phyloP scores from a whole-genome alignment of 1,140 invertebrate species.

The Chymomyza costata region DNA sequence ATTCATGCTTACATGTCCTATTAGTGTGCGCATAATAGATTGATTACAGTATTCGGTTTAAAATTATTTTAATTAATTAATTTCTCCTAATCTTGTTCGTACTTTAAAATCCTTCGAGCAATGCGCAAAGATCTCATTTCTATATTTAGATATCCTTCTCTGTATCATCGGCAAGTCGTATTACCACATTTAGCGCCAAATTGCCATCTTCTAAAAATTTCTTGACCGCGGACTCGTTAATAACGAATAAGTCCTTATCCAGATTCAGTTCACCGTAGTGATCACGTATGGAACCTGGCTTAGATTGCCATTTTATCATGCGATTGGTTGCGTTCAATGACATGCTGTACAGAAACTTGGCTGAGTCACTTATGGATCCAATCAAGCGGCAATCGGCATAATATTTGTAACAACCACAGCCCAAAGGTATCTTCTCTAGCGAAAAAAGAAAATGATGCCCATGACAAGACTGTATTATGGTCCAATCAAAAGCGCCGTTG shows the following conservation, averaged over 20 bases:
- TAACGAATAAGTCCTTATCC: conserved; percentile 98
- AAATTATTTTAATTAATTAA: too few relatives aligned
- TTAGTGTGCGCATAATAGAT: too few relatives aligned
- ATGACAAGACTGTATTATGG: conserved; percentile 99
- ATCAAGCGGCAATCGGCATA: conserved; percentile 99
- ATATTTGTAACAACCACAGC: conserved; percentile 97
- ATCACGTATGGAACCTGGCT: conserved; percentile 98
- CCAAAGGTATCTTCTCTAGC: conserved; percentile 99
- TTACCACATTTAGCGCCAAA: conserved; percentile 99
- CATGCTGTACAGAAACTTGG: conserved; percentile 98
- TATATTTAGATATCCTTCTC: too few relatives aligned
- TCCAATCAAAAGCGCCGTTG: conserved; percentile 99
- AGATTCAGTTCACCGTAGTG: conserved; percentile 97
- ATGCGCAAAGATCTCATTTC: too few relatives aligned
- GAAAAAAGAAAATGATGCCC: conserved; percentile 99
- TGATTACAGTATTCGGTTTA: too few relatives aligned
- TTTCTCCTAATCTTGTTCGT: too few relatives aligned
- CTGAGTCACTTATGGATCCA: conserved; percentile 98
- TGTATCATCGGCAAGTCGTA: too few relatives aligned
- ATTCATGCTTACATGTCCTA: too few relatives aligned
- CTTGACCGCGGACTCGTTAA: conserved; percentile 98
- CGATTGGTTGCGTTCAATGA: conserved; percentile 95
- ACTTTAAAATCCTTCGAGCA: too few relatives aligned
- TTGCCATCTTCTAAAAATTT: conserved; percentile 99
- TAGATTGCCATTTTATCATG: conserved; percentile 98